Evolutionary conservation across 2,113 vertebrate species (phyloP).

Genomic region (Neolamprologus ventralis): DNA sequence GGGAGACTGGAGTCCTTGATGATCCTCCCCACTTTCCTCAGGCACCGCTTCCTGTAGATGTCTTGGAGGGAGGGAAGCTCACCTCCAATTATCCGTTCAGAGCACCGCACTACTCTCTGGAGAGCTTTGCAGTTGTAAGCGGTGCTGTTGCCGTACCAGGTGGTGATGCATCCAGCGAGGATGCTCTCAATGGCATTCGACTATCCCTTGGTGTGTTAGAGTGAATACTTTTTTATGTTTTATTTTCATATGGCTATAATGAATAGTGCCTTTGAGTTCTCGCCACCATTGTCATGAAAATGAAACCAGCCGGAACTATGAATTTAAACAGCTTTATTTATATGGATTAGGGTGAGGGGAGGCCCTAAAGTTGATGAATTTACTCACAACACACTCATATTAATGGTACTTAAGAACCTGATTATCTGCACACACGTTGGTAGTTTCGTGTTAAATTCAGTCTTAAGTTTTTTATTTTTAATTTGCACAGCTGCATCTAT

Average conservation of each 20-base stretch:
- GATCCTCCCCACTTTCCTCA: background rate
- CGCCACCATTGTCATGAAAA: background rate
- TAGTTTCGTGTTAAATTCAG: background rate
- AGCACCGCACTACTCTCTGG: background rate
- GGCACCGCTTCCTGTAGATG: background rate
- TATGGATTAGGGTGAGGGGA: background rate
- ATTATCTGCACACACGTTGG: background rate
- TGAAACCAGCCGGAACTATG: background rate
- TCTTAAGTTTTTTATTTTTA: background rate
- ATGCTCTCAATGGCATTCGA: background rate
- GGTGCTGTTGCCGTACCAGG: background rate
- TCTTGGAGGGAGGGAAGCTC: background rate
- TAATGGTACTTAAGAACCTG: rapidly evolving
- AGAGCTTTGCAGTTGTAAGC: background rate
- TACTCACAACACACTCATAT: background rate
- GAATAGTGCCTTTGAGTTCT: background rate
- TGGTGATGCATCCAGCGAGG: background rate
- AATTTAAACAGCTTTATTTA: background rate
- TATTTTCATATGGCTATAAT: background rate
- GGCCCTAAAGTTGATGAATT: background rate
- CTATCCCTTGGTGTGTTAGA: background rate
- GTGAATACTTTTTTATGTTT: background rate
- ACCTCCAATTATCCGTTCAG: background rate
- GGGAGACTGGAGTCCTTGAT: background rate
- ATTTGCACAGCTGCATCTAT: background rate